Evolutionary conservation across 2,113 vertebrate species (phyloP).

Genomic region (Monopterus albus): DNA sequence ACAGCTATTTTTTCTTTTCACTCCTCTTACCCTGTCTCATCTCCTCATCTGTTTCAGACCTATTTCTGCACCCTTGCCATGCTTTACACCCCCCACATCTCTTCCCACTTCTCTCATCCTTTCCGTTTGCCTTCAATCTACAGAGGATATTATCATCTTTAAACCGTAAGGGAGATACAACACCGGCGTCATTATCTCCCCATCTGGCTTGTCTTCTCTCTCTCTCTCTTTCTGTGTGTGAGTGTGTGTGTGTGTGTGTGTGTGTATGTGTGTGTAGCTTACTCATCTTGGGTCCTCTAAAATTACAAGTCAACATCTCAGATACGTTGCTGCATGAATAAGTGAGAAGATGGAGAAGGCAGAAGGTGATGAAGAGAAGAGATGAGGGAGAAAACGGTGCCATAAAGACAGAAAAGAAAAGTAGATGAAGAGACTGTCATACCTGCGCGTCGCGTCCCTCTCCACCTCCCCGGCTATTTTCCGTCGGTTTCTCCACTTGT

Average conservation of each 20-base stretch:
- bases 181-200: constrained; percentile 76
- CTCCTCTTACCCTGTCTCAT: background rate
- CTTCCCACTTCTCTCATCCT: background rate
- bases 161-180: constrained; percentile 58
- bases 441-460: constrained; percentile 60
- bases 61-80: constrained; percentile 20
- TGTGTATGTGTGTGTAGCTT: background rate
- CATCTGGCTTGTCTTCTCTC: constrained; percentile 58
- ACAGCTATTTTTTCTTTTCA: background rate
- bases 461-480: constrained; percentile 42
- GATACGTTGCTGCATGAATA: constrained; percentile 3
- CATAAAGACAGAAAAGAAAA: constrained; percentile 41
- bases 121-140: constrained; percentile 36
- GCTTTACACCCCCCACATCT: background rate
- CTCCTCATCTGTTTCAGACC: constrained; percentile 12
- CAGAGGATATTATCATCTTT: constrained; percentile 53
- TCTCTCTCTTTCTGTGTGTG: background rate
- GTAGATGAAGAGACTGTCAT: constrained; percentile 51
- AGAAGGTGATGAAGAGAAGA: background rate
- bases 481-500: constrained; percentile 27
- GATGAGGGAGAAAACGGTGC: background rate
- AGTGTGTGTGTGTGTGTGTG: background rate
- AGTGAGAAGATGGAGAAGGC: background rate
- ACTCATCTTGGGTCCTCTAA: constrained; percentile 12
- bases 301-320: constrained; percentile 38